Percentiles rank a stretch among this genome's conserved stretches.
Evolutionary conservation across 1,140 invertebrate genomes (phyloP).

Genomic region (Zeugodacus cucurbitae): DNA sequence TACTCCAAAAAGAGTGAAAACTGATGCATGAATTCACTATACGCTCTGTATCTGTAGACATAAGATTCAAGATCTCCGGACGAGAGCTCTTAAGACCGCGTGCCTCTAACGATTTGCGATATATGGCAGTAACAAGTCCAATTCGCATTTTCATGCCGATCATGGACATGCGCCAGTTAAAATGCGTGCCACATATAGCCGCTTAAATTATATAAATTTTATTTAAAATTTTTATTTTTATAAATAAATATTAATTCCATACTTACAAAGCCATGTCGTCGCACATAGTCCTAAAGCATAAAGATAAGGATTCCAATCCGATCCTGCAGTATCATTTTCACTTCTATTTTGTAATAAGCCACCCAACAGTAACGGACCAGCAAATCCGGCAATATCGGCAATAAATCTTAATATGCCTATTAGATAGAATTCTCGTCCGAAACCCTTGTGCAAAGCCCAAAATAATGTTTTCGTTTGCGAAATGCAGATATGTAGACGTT

Average conservation of each 20-base stretch:
- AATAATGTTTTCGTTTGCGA: constrained; percentile 70
- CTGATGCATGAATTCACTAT: constrained; percentile 95
- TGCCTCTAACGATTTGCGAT: constrained; percentile 83
- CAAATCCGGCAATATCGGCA: constrained; percentile 85
- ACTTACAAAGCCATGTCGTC: constrained; percentile 74
- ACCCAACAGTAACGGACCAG: constrained; percentile 85
- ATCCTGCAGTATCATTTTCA: constrained; percentile 67
- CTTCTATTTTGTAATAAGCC: constrained; percentile 52
- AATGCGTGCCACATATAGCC: constrained; percentile 86
- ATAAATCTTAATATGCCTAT: constrained; percentile 89
- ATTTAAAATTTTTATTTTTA: neutral
- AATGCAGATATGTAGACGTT: constrained; percentile 55
- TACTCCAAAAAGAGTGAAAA: constrained; percentile 97
- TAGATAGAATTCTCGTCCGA: constrained; percentile 88
- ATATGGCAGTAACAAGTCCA: constrained; percentile 85
- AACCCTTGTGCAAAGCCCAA: constrained; percentile 81
- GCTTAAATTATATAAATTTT: constrained; percentile 56
- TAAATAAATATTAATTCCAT: constrained; percentile 24
- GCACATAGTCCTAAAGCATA: constrained; percentile 81
- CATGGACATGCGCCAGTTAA: constrained; percentile 87
- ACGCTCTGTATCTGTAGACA: constrained; percentile 95
- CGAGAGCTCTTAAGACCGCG: constrained; percentile 55
- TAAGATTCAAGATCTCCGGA: constrained; percentile 92
- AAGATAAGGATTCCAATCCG: constrained; percentile 69
- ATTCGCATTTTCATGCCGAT: constrained; percentile 89